Evolutionary conservation across 2,113 vertebrate genomes (phyloP).

Genomic region (Semicossyphus pulcher): DNA sequence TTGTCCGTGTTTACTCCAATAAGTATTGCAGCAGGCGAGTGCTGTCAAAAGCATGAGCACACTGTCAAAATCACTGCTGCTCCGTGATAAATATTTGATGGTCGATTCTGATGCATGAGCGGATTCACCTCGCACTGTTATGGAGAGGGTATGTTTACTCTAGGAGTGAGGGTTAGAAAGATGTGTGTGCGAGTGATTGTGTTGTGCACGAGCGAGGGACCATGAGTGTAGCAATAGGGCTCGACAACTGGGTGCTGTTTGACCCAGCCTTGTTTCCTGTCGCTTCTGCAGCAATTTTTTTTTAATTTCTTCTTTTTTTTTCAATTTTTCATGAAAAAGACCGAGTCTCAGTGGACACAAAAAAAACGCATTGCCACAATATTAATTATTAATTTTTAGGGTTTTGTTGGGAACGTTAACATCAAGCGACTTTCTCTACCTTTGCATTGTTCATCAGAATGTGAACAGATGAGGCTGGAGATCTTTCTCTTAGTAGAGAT

Average conservation of each 20-base stretch:
- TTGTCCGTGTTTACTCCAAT: slow-evolving; percentile 76
- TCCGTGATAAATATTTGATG: slow-evolving; percentile 84
- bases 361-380: slow-evolving; percentile 76
- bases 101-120: slow-evolving; percentile 78
- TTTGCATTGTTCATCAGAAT: slow-evolving; percentile 59
- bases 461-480: slow-evolving; percentile 26
- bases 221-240: slow-evolving; percentile 46
- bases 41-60: slow-evolving; percentile 81
- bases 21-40: slow-evolving; percentile 71
- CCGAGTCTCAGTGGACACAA: slow-evolving; percentile 72
- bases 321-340: slow-evolving; percentile 73
- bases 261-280: slow-evolving; percentile 52
- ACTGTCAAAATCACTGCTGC: slow-evolving; percentile 80
- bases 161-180: slow-evolving; percentile 41
- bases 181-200: slow-evolving; percentile 33
- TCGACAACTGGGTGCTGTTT: slow-evolving; percentile 54
- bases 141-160: slow-evolving; percentile 75
- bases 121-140: slow-evolving; percentile 77
- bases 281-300: slow-evolving; percentile 16
- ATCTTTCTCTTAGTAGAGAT: slow-evolving; percentile 22
- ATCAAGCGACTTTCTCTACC: slow-evolving; percentile 62
- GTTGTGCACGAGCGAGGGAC: slow-evolving; percentile 27
- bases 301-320: slow-evolving; percentile 28
- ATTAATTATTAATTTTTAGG: slow-evolving; percentile 79
- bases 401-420: slow-evolving; percentile 69